Percentiles rank a stretch among this genome's conserved stretches.
phyloP scores from a whole-genome alignment of 2,113 vertebrate genomes.

The Phoxinus phoxinus region DNA sequence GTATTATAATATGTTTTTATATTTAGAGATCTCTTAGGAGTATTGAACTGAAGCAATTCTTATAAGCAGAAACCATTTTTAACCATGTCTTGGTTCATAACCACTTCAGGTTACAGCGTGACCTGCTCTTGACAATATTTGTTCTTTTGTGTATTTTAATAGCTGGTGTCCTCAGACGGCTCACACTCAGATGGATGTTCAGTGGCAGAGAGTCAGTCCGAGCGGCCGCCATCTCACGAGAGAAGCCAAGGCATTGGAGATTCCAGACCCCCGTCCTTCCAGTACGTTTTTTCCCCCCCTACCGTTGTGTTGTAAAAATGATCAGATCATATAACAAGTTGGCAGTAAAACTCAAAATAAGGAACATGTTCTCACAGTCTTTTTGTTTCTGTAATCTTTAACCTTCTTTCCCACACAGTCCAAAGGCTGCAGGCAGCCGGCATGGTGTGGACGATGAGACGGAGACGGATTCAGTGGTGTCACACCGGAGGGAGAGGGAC shows the following conservation, averaged over 20 bases:
- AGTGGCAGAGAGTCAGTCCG: conserved; percentile 86
- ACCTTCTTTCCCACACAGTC: conserved; percentile 71
- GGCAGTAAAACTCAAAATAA: neutral
- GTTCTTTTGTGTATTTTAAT: conserved; percentile 54
- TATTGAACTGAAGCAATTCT: neutral
- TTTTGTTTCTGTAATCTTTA: neutral
- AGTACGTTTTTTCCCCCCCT: too few species aligned
- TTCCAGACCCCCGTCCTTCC: conserved; percentile 95
- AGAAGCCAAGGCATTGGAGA: conserved; percentile 95
- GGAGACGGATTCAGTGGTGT: conserved; percentile 91
- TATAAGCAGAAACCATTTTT: neutral
- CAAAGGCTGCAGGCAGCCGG: conserved; percentile 89
- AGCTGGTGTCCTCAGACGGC: conserved; percentile 96
- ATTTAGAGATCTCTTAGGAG: neutral
- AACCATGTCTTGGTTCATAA: neutral
- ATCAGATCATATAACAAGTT: neutral
- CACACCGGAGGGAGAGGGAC: conserved; percentile 81
- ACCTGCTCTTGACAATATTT: conserved; percentile 35
- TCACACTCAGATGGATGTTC: conserved; percentile 90
- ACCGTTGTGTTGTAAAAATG: neutral
- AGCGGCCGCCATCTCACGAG: conserved; percentile 89
- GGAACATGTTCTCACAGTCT: neutral
- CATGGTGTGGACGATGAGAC: conserved; percentile 96
- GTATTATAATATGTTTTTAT: neutral
- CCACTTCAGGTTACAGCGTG: neutral